Percentiles rank a stretch among this genome's conserved stretches.
Conservation (phyloP, 1,140 invertebrate genomes). For the Sitophilus oryzae region DNA sequence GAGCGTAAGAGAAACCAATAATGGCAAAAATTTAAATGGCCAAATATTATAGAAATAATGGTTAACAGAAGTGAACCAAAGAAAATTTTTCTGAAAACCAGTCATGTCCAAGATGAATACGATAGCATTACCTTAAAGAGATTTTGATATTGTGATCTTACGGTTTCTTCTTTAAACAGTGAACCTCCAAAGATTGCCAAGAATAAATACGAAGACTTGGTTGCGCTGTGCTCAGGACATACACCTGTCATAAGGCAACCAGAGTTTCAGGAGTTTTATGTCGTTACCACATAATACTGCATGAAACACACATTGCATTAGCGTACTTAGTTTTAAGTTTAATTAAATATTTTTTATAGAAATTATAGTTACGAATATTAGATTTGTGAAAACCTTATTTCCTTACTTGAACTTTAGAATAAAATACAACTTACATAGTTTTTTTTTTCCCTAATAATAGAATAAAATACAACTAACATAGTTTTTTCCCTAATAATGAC, state of each 20-base stretch:
- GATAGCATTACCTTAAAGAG: not conserved
- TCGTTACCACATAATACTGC: slow-evolving; percentile 3
- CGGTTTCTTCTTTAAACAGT: not conserved
- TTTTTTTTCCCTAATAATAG: no score
- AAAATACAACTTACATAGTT: no score
- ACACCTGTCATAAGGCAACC: not conserved
- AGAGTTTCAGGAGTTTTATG: not conserved
- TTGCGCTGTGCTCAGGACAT: not conserved
- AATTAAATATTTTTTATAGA: no score
- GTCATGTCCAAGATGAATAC: slow-evolving; percentile 1
- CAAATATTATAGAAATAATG: slow-evolving; percentile 2
- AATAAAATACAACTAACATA: no score
- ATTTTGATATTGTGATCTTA: no score
- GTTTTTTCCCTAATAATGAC: no score
- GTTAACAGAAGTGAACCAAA: not conserved
- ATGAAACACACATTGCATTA: no score
- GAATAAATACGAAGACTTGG: not conserved
- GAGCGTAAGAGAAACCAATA: not conserved
- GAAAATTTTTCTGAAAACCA: slow-evolving; percentile 1
- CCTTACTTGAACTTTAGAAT: no score
- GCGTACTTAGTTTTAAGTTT: no score
- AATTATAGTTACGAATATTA: no score
- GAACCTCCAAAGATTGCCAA: not conserved
- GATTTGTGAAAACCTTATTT: no score
- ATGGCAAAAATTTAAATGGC: slow-evolving; percentile 3